Evolutionary conservation across 2,113 vertebrate genomes (phyloP).

Genomic region (Martes martes): DNA sequence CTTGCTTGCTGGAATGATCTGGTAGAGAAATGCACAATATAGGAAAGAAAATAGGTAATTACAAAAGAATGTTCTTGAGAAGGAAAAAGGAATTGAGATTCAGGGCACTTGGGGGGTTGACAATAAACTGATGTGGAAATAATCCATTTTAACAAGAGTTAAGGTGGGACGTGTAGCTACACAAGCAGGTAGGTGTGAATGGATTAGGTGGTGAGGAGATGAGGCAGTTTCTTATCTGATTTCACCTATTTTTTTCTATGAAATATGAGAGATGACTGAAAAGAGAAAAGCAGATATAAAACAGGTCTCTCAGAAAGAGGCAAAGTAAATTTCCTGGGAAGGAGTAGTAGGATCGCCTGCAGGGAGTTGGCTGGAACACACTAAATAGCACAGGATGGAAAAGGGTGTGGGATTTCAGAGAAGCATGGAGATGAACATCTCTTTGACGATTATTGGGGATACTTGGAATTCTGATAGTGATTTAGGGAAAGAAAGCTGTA

Average conservation of each 20-base stretch:
- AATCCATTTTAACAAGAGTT: not conserved
- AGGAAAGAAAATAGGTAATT: not conserved
- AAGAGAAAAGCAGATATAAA: not conserved
- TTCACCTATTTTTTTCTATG: not conserved
- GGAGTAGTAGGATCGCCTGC: fast-evolving
- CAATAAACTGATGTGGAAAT: not conserved
- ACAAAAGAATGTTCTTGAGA: not conserved
- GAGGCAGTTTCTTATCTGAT: not conserved
- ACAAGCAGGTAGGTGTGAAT: not conserved
- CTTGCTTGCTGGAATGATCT: not conserved
- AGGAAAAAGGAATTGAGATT: not conserved
- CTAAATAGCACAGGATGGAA: not conserved
- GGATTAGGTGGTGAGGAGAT: not conserved
- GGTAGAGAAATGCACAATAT: not conserved
- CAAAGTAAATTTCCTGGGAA: not conserved
- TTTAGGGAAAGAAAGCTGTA: not conserved
- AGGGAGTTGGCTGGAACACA: not conserved
- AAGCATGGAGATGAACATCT: not conserved
- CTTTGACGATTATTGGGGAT: not conserved
- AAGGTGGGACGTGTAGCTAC: not conserved
- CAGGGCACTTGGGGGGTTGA: not conserved
- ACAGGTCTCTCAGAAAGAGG: not conserved
- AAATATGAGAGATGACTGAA: not conserved
- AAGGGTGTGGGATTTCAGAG: too few relatives aligned
- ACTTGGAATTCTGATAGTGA: not conserved